Evolutionary conservation across 2,113 vertebrate species (phyloP), one percentile per base, ranked within the genome.

Genomic region (Epinephelus cyanopodus): DNA sequence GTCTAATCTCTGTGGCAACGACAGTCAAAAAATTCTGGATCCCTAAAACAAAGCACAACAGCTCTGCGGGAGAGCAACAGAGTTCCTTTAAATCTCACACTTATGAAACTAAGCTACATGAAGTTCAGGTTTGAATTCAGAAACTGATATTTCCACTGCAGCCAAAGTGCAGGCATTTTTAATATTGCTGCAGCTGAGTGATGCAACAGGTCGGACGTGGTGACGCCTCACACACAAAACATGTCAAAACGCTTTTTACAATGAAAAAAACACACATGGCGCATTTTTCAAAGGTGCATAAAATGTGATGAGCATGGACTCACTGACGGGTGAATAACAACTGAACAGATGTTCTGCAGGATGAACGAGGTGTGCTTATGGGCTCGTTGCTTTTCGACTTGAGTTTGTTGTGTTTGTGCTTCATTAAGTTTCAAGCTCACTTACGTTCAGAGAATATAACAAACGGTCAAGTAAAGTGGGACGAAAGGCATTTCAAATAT

Each of bases 171-270:
- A 63, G 74, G 29, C 3, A 1, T 4, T 64, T 67, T 73, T 68
- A 48, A 78, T 61, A 79, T 75, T 65, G 64, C 84, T 86, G 8
- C 78, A 74, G 79, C 74, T 23, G 48, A 70, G n/a, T 12, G 61
- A 52, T 21, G 53, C 8, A 29, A 70, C 62, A 45, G 7, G 25
- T 50, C 19, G n/a, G 15, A 64, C n/a, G 6, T 21, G 29, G n/a
- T 14, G 45, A 57, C n/a, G 5, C 42, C 10, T 39, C 47, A 2
- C 33, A n/a, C 62, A n/a, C 21, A 19, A 50, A 60, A 61, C 37
- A 25, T 14, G 60, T 48, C 3, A 53, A 7, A 62, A 70, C 60
- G 48, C 56, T 68, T 82, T 81, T 56, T 81, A 68, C 84, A 82
- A 65, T 65, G 58, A 70, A 47, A 4, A 0, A 61, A 79, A 65